Evolutionary conservation across 2,797 vertebrate genomes (phyloP).

Genomic region (Neosilurus hyrtlii): DNA sequence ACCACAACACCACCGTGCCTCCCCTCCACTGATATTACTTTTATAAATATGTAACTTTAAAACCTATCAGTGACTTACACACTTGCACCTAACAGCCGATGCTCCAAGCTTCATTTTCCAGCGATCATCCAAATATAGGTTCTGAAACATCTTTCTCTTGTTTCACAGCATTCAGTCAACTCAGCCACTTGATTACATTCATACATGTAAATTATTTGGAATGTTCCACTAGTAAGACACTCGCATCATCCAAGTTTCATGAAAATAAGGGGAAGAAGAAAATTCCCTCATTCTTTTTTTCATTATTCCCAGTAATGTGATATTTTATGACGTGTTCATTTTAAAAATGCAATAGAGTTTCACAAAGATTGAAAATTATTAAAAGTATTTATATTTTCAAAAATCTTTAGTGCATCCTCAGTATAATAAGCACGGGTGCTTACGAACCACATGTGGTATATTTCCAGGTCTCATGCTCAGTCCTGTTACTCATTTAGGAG

Average conservation of each 20-base stretch:
- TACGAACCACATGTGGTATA: background rate
- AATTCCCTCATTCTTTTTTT: background rate
- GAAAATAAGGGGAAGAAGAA: background rate
- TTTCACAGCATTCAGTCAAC: background rate
- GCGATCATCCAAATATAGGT: background rate
- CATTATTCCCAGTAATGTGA: background rate
- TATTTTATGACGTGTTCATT: background rate
- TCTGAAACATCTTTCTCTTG: background rate
- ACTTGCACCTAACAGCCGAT: background rate
- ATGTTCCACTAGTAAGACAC: background rate
- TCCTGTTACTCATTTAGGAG: background rate
- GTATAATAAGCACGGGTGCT: background rate
- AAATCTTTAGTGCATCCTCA: background rate
- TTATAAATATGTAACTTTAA: too few relatives aligned
- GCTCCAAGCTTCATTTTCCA: background rate
- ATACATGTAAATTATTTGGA: background rate
- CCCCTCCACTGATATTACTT: too few relatives aligned
- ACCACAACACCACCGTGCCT: too few relatives aligned
- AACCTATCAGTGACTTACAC: too few relatives aligned
- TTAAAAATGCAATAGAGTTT: background rate
- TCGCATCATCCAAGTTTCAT: background rate
- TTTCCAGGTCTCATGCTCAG: background rate
- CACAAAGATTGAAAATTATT: background rate
- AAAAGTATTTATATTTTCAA: background rate
- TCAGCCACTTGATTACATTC: background rate